Evolutionary conservation across 2,888 invertebrate genomes (phyloP).

Genomic region (Ditula angustiorana): DNA sequence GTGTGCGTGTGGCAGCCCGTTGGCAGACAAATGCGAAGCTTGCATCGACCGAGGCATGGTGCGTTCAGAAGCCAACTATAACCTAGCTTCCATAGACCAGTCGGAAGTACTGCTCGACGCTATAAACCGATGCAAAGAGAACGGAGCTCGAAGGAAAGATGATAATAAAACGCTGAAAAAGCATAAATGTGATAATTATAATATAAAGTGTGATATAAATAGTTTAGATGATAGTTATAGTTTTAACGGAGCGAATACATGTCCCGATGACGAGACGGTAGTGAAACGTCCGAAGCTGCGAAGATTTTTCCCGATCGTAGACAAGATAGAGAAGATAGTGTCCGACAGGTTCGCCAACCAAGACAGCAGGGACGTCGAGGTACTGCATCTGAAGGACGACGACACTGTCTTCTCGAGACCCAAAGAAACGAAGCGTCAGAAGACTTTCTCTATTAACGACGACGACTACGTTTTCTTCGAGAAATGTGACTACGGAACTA

Average conservation of each 20-base stretch:
- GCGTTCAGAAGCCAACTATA: slow-evolving; percentile 73
- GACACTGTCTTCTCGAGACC: slow-evolving; percentile 71
- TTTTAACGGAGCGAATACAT: slow-evolving; percentile 29
- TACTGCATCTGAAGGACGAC: slow-evolving; percentile 69
- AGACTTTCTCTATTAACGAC: slow-evolving; percentile 70
- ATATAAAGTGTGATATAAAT: slow-evolving; percentile 67
- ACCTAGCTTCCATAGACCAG: slow-evolving; percentile 72
- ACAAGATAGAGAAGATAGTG: slow-evolving; percentile 70
- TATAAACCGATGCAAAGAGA: slow-evolving; percentile 76
- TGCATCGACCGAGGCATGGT: slow-evolving; percentile 67
- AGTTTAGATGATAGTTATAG: slow-evolving; percentile 56
- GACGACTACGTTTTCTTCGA: slow-evolving; percentile 74
- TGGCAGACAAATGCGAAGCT: slow-evolving; percentile 60
- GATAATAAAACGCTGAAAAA: slow-evolving; percentile 70
- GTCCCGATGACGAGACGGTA: slow-evolving; percentile 54
- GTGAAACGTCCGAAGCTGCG: slow-evolving; percentile 77
- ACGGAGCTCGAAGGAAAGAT: slow-evolving; percentile 62
- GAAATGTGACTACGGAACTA: slow-evolving; percentile 77
- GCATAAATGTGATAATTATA: slow-evolving; percentile 82
- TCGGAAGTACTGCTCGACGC: slow-evolving; percentile 84
- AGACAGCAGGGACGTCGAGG: slow-evolving; percentile 65
- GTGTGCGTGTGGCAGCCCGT: slow-evolving; percentile 67
- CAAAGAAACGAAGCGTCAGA: slow-evolving; percentile 69
- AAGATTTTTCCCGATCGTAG: slow-evolving; percentile 68
- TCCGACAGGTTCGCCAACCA: slow-evolving; percentile 60